Evolutionary conservation across 2,797 vertebrate genomes (phyloP).

Genomic region (Pangasius mekongensis): DNA sequence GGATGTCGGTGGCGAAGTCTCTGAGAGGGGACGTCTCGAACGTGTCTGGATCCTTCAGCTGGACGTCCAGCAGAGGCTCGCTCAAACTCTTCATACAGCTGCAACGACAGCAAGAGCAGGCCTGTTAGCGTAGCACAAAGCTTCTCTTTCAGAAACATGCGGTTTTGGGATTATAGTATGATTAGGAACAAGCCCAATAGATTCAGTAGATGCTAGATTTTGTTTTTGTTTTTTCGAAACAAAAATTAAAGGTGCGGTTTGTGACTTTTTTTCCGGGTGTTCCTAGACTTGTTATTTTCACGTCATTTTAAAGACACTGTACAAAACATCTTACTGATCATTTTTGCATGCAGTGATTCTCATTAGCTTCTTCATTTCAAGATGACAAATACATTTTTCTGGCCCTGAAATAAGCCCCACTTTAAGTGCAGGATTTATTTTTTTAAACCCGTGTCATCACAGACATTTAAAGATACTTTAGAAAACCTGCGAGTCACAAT

Average conservation of each 20-base stretch:
- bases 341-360: background rate
- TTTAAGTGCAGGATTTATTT: background rate
- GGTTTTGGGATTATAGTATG: background rate
- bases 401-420: background rate
- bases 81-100: constrained; percentile 93
- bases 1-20: constrained; percentile 84
- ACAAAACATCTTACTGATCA: background rate
- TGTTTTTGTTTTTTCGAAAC: background rate
- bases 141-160: background rate
- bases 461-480: background rate
- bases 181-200: background rate
- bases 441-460: background rate
- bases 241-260: background rate
- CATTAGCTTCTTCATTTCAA: background rate
- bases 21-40: constrained; percentile 81
- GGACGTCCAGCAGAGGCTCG: constrained; percentile 83
- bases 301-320: background rate
- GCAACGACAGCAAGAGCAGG: constrained; percentile 35
- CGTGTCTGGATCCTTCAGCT: constrained; percentile 80
- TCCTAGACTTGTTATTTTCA: background rate
- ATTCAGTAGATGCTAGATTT: background rate
- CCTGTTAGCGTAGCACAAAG: background rate
- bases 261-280: background rate
- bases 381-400: background rate
- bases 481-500: background rate